Evolutionary conservation across 92 coral and sea anemone species (phyloP).

Genomic region (Bergia sp.): DNA sequence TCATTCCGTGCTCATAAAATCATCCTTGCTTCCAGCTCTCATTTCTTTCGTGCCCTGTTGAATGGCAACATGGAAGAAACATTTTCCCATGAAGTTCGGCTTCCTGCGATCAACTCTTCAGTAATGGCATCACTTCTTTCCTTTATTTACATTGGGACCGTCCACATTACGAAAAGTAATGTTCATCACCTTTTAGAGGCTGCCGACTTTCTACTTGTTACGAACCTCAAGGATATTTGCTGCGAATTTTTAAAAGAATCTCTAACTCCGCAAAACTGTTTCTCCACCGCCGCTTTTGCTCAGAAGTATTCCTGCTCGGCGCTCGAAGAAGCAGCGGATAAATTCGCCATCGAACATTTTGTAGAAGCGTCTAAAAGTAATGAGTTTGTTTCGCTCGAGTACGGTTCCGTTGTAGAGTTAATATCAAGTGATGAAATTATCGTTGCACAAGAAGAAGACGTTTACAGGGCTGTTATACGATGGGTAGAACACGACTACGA

Average conservation of each 20-base stretch:
- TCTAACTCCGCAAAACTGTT: neutral
- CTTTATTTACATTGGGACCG: neutral
- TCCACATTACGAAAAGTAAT: neutral
- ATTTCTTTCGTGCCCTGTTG: neutral
- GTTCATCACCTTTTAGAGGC: neutral
- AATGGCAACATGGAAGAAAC: neutral
- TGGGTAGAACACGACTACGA: slow-evolving; percentile 12
- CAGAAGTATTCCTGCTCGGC: neutral
- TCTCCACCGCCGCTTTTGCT: neutral
- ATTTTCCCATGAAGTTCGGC: neutral
- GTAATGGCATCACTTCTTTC: neutral
- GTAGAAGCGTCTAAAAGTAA: neutral
- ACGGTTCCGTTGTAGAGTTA: neutral
- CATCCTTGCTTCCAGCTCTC: neutral
- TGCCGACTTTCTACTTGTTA: neutral
- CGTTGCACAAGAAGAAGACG: neutral
- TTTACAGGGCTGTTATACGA: neutral
- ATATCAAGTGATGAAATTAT: neutral
- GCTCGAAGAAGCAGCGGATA: neutral
- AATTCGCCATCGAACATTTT: neutral
- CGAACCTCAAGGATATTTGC: slow-evolving; percentile 2
- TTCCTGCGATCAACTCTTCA: neutral
- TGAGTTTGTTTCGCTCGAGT: slow-evolving; percentile 1
- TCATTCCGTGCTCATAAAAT: neutral
- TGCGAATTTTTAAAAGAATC: slow-evolving; percentile 1